Evolutionary conservation across 2,888 invertebrate genomes (phyloP), one percentile per base, ranked within the genome.

Genomic region (Emesis furor): DNA sequence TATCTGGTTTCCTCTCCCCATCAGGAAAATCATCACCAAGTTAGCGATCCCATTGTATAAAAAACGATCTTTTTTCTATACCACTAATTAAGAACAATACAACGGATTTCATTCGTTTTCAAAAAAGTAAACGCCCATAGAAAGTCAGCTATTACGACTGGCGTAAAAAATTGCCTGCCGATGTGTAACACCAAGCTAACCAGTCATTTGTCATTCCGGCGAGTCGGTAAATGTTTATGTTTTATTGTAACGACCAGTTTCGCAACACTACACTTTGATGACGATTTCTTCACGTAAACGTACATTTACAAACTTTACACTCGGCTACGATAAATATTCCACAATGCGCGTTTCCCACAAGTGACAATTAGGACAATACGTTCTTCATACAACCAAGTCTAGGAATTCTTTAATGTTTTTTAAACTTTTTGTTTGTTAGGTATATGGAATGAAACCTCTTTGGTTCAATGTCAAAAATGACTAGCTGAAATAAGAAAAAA

Each of bases 121-220:
- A 65, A 65, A 82, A 81, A 86, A 67, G 51, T 73, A 79, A 76
- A 68, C 55, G 67, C 79, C 72, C 79, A 78, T 88, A 87, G 90
- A 90, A 90, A 90, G 90, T 90, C 77, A 71, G 78, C 78, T 78
- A 89, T 88, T 88, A 86, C 84, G 83, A 74, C 85, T 87, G 74
- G 89, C 91, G 91, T 88, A 88, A 89, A 91, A 91, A 90, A 91
- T 89, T 89, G 89, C 83, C 81, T 78, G 78, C 24, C 78, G 83
- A 87, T 79, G 84, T 86, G 88, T 83, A 89, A 88, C 84, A 79
- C 67, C 68, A 80, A 73, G 73, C 73, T 68, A 72, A 32, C 55
- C 67, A 37, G 75, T 67, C 79, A 62, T 87, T 87, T 83, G 83
- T 84, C 82, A 86, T 84, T 84, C 78, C 84, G 84, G 76, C 84